Base-by-base conservation (phyloP, 2,113 vertebrate species). In the Saimiri boliviensis region DNA sequence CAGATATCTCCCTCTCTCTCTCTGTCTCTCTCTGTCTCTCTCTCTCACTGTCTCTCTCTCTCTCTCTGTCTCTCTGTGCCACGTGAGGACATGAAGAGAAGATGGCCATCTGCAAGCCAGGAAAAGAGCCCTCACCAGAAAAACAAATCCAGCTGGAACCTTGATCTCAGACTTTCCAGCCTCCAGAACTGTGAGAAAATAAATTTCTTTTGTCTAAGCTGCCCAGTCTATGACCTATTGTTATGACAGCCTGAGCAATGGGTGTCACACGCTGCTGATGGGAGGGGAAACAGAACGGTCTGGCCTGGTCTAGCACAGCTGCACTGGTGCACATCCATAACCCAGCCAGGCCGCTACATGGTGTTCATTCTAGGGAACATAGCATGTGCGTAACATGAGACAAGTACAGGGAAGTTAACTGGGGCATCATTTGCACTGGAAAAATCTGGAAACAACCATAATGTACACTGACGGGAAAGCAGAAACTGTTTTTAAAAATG, bases 381-480 rank as follows among this genome's bases (percentile, higher is more conserved):
- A 86, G n/a, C 20, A 10, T 1, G 20, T 25, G 25, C 73, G 21
- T 58, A 30, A 73, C 32, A 23, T 1, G 19, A 49, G 13, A 84
- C 23, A 54, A 70, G 23, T 20, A 70, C 27, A 17, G 0, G 68
- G n/a, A 79, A 49, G 32, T 60, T 81, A 88, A 68, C 20, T 23
- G 8, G 66, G n/a, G 35, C 8, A 49, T n/a, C 54, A 56, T 93
- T 27, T 49, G 12, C 37, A 30, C 52, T 54, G 79, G 94, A 21
- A 91, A 93, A 79, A 77, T 54, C 19, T 54, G 52, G 12, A 66
- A 90, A 93, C 3, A 21, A 60, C 37, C 58, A 89, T 56, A 93
- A 83, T 58, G n/a, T 17, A 73, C 27, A n/a, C 8, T 25, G 87
- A 94, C 11, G 42, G 16, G 9, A 89, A 20, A 19, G 81, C 0